Base-by-base conservation (phyloP, 2,113 vertebrate species). In the Todiramphus chloris region DNA sequence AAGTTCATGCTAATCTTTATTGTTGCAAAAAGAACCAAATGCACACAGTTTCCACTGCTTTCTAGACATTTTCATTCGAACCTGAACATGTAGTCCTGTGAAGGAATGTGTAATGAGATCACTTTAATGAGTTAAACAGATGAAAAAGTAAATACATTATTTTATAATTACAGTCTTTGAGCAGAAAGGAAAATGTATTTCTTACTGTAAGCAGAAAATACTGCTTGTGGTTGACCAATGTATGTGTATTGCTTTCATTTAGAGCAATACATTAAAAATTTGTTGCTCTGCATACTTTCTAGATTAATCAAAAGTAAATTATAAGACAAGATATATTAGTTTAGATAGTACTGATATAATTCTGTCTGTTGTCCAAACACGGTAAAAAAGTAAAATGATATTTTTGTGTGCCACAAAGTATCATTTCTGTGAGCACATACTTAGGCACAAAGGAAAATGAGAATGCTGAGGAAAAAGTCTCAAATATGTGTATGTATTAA, bases 261-360 rank as follows among this genome's bases (percentile, higher is more conserved):
- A 88, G 80, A 94, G 76, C 85, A 93, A 67, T 90, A 89, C 37
- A 76, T 94, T 83, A 68, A 93, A 91, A 92, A 91, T 60, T 50
- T 94, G 77, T 97, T 95, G 62, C 75, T 94, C 68, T 94, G 79
- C 88, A 89, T 96, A 77, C 77, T 97, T 97, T 86, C 59, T 97
- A 69, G 53, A 51, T 89, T 85, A 93, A 95, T 97, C 93, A 94
- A 90, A 94, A 76, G 41, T 37, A 67, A 56, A 35, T 72, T 78
- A 81, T 30, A 64, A 78, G 30, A 39, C 73, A 78, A 84, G 33
- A 13, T 56, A 25, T 55, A 86, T 77, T 73, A 70, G 24, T 67
- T 86, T 83, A 67, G 55, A 23, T 78, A 39, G 6, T 51, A 43
- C 27, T 68, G 67, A 25, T 7, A 24, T 14, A 56, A 63, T 74